Base-by-base conservation (phyloP, 1,140 invertebrate genomes). In the Zaprionus nigranus region DNA sequence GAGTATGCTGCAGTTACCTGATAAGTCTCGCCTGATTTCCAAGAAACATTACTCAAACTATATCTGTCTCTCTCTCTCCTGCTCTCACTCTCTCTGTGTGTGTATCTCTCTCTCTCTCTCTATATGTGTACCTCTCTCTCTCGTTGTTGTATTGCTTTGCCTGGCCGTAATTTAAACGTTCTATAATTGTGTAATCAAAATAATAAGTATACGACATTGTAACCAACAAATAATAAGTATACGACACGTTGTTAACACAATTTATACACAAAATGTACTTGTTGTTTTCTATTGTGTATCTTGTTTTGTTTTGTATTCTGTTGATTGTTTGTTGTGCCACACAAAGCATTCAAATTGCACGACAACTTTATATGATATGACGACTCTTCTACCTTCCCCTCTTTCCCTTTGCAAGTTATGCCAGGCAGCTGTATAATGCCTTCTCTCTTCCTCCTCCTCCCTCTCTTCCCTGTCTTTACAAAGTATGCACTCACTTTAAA, bases 71-170 rank as follows among this genome's bases (percentile, higher is more conserved):
- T 56, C n/a, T 65, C 13, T 34, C 30, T 30, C 30, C 9, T 34
- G 9, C 30, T 57, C 11, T 34, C 30, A 49, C n/a, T 65, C 13
- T 62, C n/a, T 62, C 17, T 62, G 12, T 57, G 5, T 74, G 22
- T 72, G 43, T 73, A 11, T 58, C 13, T 28, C 51, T 76, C 20
- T 67, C 34, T 81, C 40, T 69, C 13, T 65, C 22, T 65, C 7
- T 82, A 13, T 81, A 24, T 78, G 49, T 77, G 17, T 26, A 24
- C 67, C 38, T 81, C 53, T 65, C 40, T 70, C 38, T 64, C 40
- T 76, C 75, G 79, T 84, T 91, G 85, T 92, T 91, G 91, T 92
- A 92, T 92, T 92, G 92, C 92, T 92, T 92, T 92, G 92, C 92
- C 92, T 92, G 90, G 91, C 80, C 81, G 88, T 92, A 90, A 88